Conservation (phyloP, 1,140 invertebrate genomes). For the Lepidurus apus region DNA sequence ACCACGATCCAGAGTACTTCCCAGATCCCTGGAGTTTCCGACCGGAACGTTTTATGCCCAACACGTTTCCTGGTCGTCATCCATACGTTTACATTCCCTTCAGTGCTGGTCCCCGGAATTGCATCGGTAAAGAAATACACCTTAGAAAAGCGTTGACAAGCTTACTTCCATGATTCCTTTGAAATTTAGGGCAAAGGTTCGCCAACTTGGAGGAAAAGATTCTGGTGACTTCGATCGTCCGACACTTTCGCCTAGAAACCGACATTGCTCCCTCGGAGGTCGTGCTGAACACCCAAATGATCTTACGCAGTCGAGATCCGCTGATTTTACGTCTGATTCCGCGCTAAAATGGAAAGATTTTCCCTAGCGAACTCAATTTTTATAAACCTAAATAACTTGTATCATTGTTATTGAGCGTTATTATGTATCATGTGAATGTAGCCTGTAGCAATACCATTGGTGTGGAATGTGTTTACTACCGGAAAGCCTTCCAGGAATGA, state of each 20-base stretch:
- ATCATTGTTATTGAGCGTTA: not conserved
- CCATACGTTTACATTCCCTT: conserved; percentile 70
- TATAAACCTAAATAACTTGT: not conserved
- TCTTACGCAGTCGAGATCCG: not conserved
- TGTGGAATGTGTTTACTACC: too few relatives aligned
- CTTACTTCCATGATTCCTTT: not conserved
- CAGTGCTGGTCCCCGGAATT: conserved; percentile 76
- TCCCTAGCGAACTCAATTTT: not conserved
- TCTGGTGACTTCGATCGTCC: not conserved
- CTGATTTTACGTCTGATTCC: not conserved
- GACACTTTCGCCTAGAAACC: not conserved
- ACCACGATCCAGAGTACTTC: conserved; percentile 61
- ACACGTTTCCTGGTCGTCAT: conserved; percentile 49
- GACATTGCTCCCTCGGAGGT: not conserved
- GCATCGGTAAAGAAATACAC: conserved; percentile 57
- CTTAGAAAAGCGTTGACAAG: too few relatives aligned
- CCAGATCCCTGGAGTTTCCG: conserved; percentile 66
- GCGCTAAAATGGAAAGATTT: not conserved
- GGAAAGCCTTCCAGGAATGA: too few relatives aligned
- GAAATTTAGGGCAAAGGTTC: not conserved
- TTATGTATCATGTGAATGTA: too few relatives aligned
- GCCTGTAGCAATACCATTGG: too few relatives aligned
- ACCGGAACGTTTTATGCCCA: conserved; percentile 66
- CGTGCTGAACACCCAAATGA: not conserved
- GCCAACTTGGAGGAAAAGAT: not conserved